Evolutionary conservation across 2,797 vertebrate genomes (phyloP).

Genomic region (Ciconia nigra): DNA sequence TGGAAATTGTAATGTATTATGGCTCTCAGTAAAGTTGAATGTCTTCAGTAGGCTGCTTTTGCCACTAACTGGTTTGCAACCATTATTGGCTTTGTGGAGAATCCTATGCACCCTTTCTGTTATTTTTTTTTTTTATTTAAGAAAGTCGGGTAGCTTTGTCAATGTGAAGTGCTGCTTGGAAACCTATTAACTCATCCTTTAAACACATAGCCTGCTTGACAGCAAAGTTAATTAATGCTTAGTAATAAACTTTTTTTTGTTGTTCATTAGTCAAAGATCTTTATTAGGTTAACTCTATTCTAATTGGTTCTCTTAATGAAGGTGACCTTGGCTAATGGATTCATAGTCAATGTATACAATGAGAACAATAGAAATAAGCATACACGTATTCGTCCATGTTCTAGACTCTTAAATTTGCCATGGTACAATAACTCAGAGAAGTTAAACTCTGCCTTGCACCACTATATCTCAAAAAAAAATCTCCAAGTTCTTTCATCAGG

Average conservation of each 20-base stretch:
- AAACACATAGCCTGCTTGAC: neutral
- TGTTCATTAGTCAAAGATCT: neutral
- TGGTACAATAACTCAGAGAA: neutral
- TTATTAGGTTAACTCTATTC: neutral
- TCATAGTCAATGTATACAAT: neutral
- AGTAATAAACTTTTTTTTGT: neutral
- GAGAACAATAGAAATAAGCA: neutral
- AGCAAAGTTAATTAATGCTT: neutral
- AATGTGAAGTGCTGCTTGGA: neutral
- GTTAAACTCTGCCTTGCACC: neutral
- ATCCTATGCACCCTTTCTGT: neutral
- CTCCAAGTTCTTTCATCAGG: neutral
- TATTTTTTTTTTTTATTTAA: neutral
- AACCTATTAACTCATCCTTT: neutral
- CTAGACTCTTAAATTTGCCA: neutral
- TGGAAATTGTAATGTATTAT: neutral
- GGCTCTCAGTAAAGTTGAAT: neutral
- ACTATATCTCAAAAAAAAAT: neutral
- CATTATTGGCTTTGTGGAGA: neutral
- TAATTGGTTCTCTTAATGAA: neutral
- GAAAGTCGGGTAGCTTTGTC: neutral
- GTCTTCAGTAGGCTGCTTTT: neutral
- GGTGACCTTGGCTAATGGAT: neutral
- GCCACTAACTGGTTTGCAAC: neutral
- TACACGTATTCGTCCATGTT: fast-evolving